phyloP scores from a whole-genome alignment of 2,113 vertebrate species.

The Pseudolaguvia tuberculata region DNA sequence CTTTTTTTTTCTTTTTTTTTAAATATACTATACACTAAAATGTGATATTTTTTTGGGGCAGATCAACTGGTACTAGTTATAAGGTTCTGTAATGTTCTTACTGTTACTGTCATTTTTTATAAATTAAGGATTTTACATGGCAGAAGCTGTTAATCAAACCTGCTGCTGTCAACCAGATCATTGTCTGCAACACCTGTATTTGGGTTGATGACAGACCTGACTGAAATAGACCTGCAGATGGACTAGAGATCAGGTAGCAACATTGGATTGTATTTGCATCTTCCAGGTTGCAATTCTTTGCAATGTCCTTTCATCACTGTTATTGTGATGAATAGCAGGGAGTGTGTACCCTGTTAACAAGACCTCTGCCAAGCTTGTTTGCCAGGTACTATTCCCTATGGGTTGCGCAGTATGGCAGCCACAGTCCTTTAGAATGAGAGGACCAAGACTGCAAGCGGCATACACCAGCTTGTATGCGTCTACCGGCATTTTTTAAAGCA shows the following conservation, averaged over 20 bases:
- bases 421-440: slow-evolving; percentile 33
- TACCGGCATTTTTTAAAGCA: neutral
- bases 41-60: no score
- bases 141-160: slow-evolving; percentile 17
- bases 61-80: neutral
- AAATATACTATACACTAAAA: neutral
- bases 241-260: neutral
- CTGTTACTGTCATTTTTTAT: neutral
- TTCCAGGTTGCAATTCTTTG: slow-evolving; percentile 27
- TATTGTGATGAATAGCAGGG: slow-evolving; percentile 27
- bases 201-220: slow-evolving; percentile 7
- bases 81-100: neutral
- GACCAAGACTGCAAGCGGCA: neutral
- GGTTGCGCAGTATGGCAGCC: slow-evolving; percentile 24
- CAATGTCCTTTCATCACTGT: slow-evolving; percentile 36
- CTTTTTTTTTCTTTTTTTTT: no score
- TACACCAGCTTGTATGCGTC: slow-evolving; percentile 21
- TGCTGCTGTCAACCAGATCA: neutral
- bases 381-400: slow-evolving; percentile 20
- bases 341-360: slow-evolving; percentile 27
- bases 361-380: slow-evolving; percentile 23
- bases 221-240: slow-evolving; percentile 15
- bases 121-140: neutral
- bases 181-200: slow-evolving; percentile 2
- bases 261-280: slow-evolving; percentile 7